phyloP scores from a whole-genome alignment of 2,113 vertebrate species.

The Bos taurus region ARS-UCD2.0 NC_037338.1:74390001-74390500 shows the following conservation, averaged over 20 bases:
- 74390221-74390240: not conserved
- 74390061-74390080: not conserved
- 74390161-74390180: not conserved
- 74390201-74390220: not conserved
- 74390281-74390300: not conserved
- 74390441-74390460: not conserved
- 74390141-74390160: not conserved
- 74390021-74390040: not conserved
- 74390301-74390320: not conserved
- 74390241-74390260: not conserved
- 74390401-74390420: rapidly evolving
- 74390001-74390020: not conserved
- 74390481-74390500: not conserved
- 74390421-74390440: not conserved
- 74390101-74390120: not conserved
- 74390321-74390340: not conserved
- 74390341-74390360: not conserved
- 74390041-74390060: rapidly evolving
- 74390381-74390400: not conserved
- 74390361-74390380: not conserved
- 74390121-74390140: not conserved
- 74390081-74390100: not conserved
- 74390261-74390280: not conserved
- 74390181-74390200: not conserved
- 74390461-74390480: not conserved